A percentile compares a stretch with the other conserved stretches of the same genome.
phyloP scores from a whole-genome alignment of 1,140 invertebrate species.

The Colletes gigas region DNA sequence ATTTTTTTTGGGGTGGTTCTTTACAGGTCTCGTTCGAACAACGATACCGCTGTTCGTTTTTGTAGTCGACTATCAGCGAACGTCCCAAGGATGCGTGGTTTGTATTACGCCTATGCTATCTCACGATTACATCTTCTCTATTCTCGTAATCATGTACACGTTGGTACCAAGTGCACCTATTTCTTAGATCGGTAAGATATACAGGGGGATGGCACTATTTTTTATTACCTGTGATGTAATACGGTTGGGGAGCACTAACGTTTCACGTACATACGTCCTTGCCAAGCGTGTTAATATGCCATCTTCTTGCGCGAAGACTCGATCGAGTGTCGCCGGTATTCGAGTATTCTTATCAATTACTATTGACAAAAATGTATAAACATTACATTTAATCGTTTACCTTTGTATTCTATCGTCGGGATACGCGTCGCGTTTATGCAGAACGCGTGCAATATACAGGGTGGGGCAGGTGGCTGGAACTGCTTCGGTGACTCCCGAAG shows the following conservation, averaged over 20 bases:
- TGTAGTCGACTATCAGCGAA: conserved; percentile 30
- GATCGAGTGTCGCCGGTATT: neutral
- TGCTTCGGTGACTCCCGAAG: neutral
- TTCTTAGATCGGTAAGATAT: conserved; percentile 27
- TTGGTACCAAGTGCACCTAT: conserved; percentile 33
- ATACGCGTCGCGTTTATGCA: neutral
- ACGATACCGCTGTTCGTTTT: neutral
- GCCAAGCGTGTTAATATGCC: conserved; percentile 45
- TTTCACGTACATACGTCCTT: conserved; percentile 28
- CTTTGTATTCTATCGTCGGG: neutral
- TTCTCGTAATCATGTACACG: conserved; percentile 7
- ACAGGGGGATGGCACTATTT: conserved; percentile 43
- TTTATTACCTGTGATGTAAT: conserved; percentile 36
- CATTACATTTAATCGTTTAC: conserved; percentile 4
- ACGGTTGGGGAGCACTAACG: conserved; percentile 39
- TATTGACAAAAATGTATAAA: neutral
- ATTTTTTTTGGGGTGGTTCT: neutral
- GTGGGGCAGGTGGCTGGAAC: neutral
- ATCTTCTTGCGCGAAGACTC: conserved; percentile 9
- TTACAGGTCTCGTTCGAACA: neutral
- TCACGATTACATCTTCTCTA: conserved; percentile 9
- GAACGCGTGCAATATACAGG: neutral
- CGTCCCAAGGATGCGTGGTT: neutral
- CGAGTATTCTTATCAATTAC: neutral
- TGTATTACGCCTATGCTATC: conserved; percentile 17